phyloP scores from a whole-genome alignment of 2,888 invertebrate genomes.

The Clitarchus hookeri region DNA sequence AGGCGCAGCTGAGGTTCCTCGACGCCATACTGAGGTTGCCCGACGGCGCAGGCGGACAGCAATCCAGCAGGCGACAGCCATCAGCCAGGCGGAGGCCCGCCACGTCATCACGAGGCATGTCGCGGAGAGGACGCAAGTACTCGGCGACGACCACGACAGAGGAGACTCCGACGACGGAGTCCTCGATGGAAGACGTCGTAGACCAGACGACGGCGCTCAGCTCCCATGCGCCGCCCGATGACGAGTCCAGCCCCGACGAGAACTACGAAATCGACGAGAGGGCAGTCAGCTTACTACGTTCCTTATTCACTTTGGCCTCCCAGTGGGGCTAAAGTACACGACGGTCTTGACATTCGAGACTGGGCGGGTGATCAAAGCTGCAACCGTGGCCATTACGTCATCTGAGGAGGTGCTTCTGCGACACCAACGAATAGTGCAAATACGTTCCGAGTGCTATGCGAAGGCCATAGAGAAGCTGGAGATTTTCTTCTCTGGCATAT shows the following conservation, averaged over 20 bases:
- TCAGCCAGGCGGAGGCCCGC: not conserved
- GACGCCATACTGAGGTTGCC: conserved; percentile 70
- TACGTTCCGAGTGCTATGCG: not conserved
- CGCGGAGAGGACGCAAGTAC: not conserved
- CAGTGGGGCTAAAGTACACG: conserved; percentile 60
- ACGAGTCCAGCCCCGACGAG: conserved; percentile 53
- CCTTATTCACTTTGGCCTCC: conserved; percentile 81
- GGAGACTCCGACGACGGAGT: conserved; percentile 36
- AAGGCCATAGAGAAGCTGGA: not conserved
- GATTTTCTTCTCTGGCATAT: not conserved
- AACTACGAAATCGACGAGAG: conserved; percentile 61
- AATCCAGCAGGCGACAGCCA: not conserved
- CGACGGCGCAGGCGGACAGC: not conserved
- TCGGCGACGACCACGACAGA: conserved; percentile 36
- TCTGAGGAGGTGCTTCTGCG: not conserved
- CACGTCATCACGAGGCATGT: not conserved
- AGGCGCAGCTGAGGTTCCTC: conserved; percentile 69
- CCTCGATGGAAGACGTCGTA: conserved; percentile 43
- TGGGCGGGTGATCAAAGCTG: not conserved
- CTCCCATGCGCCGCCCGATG: conserved; percentile 50
- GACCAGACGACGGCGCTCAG: conserved; percentile 42
- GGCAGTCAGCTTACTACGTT: conserved; percentile 80
- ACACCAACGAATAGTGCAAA: not conserved
- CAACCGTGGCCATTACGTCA: not conserved
- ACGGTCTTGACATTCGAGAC: not conserved